A percentile compares a stretch with the other conserved stretches of the same genome.
Evolutionary conservation across 2,113 vertebrate species (phyloP).

Genomic region (Erpornis zantholeuca): DNA sequence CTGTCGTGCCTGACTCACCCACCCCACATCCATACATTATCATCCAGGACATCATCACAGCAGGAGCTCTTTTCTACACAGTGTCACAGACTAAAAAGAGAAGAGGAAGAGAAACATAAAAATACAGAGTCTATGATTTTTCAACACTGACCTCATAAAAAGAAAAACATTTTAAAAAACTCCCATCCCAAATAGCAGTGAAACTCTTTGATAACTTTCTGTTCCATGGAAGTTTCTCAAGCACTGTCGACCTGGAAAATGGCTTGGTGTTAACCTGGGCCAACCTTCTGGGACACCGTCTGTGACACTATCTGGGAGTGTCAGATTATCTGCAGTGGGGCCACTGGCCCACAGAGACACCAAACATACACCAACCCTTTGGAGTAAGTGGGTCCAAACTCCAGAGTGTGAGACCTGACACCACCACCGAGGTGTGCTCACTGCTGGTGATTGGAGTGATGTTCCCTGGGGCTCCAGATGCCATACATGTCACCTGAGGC

Average conservation of each 20-base stretch:
- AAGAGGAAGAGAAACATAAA: not conserved
- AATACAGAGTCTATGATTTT: not conserved
- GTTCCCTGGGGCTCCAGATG: not conserved
- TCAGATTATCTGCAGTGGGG: not conserved
- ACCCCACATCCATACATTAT: not conserved
- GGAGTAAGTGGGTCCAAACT: not conserved
- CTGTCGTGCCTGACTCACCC: not conserved
- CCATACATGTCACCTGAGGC: rapidly evolving
- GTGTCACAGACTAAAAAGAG: not conserved
- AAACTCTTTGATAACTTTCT: not conserved
- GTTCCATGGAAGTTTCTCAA: not conserved
- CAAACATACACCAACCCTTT: not conserved
- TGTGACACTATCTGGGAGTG: not conserved
- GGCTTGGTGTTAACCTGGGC: not conserved
- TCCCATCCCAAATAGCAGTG: not conserved
- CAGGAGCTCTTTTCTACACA: not conserved
- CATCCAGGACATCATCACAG: not conserved
- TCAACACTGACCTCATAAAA: not conserved
- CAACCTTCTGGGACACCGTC: too few species aligned
- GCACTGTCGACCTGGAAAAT: not conserved
- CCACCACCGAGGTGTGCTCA: not conserved
- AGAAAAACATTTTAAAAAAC: not conserved
- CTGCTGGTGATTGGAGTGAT: not conserved
- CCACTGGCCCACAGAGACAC: not conserved
- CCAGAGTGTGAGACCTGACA: not conserved